Evolutionary conservation across 2,888 invertebrate genomes (phyloP).

Genomic region (Mactromeris polynyma): DNA sequence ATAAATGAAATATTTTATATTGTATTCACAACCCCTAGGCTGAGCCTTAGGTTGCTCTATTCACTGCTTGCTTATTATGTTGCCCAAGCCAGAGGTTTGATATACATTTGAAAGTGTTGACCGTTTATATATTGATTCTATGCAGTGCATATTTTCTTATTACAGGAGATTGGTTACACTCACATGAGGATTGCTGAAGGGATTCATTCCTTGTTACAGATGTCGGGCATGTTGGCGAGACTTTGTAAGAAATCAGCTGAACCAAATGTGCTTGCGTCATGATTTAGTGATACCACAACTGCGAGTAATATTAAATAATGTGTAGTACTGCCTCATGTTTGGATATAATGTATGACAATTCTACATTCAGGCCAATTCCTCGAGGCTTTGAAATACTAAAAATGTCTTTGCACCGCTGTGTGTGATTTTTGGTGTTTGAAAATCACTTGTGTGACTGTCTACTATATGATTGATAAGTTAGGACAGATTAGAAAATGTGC

Average conservation of each 20-base stretch:
- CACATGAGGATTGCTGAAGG: slow-evolving; percentile 97
- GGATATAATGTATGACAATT: background rate
- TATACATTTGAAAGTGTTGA: no score
- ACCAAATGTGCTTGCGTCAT: slow-evolving; percentile 67
- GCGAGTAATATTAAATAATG: background rate
- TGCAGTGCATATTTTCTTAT: slow-evolving; percentile 21
- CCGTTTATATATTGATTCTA: background rate
- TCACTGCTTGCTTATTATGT: no score
- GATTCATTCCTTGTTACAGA: slow-evolving; percentile 94
- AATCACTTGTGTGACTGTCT: no score
- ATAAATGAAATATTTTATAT: no score
- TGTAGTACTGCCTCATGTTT: background rate
- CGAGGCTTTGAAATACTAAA: background rate
- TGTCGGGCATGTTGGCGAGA: slow-evolving; percentile 95
- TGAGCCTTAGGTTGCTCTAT: no score
- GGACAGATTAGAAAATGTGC: no score
- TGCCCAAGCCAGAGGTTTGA: no score
- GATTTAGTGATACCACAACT: slow-evolving; percentile 3
- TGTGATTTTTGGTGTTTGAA: no score
- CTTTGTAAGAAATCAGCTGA: slow-evolving; percentile 90
- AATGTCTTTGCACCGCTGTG: no score
- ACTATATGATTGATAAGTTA: no score
- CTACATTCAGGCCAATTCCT: background rate
- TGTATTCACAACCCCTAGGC: no score
- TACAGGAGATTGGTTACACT: slow-evolving; percentile 95